Percentiles rank a stretch among this genome's conserved stretches.
These are phyloP conservation scores for Semicossyphus pulcher DNA, from an alignment of 2,113 vertebrate species.

Conservation along the genomic window DNA sequence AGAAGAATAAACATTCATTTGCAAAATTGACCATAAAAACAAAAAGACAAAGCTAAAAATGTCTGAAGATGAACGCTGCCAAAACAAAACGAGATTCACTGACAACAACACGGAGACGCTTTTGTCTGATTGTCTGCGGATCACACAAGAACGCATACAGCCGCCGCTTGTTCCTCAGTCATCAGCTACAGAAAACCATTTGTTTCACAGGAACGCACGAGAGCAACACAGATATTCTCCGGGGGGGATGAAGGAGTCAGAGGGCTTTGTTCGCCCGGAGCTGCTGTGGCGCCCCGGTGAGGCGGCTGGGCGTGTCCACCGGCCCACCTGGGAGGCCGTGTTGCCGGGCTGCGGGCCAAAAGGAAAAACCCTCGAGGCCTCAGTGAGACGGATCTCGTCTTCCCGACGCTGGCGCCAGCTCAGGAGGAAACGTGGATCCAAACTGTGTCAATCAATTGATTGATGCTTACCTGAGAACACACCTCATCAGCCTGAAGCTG, in stretches of 20 bases:
- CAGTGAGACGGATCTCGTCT: constrained; percentile 9
- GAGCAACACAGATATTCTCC: constrained; percentile 30
- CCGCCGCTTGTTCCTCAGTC: constrained; percentile 55
- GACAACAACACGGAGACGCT: constrained; percentile 57
- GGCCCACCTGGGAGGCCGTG: constrained; percentile 57
- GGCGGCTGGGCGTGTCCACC: constrained; percentile 53
- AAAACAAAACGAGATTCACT: constrained; percentile 65
- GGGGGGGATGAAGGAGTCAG: constrained; percentile 55
- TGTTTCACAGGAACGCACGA: constrained; percentile 34
- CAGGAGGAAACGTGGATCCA: constrained; percentile 17
- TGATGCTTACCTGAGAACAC: constrained; percentile 2
- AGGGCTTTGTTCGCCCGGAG: constrained; percentile 68
- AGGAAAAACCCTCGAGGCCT: constrained; percentile 17
- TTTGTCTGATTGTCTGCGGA: constrained; percentile 77
- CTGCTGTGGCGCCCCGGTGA: constrained; percentile 43
- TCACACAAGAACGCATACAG: constrained; percentile 44
- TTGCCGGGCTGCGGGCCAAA: constrained; percentile 55
- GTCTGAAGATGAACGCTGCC: constrained; percentile 65
- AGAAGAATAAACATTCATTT: constrained; percentile 68
- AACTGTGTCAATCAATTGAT: constrained; percentile 22
- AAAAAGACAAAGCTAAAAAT: constrained; percentile 59
- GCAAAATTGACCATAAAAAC: constrained; percentile 65
- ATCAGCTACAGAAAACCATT: constrained; percentile 61
- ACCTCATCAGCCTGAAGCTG: constrained; percentile 34
- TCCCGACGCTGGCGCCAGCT: not conserved